Percentiles rank a stretch among this genome's conserved stretches.
These are phyloP conservation scores for Suricata suricatta DNA, from an alignment of 2,113 vertebrate genomes.

Conservation along the genomic window DNA sequence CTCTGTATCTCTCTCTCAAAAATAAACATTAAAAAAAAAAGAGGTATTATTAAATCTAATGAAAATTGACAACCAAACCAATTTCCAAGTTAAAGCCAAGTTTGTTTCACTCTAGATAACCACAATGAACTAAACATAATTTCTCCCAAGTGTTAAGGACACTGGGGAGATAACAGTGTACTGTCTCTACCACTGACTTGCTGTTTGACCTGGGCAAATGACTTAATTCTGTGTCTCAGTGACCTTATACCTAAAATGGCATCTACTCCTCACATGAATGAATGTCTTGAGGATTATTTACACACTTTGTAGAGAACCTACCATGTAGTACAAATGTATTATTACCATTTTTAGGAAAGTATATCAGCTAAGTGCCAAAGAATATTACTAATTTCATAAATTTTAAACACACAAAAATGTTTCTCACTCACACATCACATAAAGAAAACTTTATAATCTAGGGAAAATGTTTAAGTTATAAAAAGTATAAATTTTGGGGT, in stretches of 20 bases:
- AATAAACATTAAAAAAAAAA: no score
- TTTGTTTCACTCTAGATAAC: background rate
- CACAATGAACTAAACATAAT: constrained; percentile 16
- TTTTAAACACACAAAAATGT: background rate
- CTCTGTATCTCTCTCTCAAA: no score
- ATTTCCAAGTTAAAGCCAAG: background rate
- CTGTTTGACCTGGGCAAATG: background rate
- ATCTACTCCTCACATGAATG: background rate
- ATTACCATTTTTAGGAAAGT: background rate
- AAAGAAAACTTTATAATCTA: background rate
- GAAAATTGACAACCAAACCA: background rate
- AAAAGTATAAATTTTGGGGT: background rate
- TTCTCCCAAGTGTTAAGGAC: background rate
- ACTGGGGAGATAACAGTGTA: background rate
- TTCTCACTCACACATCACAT: background rate
- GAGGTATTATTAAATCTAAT: background rate
- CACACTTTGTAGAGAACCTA: background rate
- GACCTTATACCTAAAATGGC: background rate
- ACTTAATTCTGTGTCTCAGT: background rate
- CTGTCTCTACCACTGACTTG: background rate
- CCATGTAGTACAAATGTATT: background rate
- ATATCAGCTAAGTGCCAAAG: background rate
- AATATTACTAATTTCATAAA: background rate
- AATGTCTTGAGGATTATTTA: background rate
- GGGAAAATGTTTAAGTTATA: background rate